These are phyloP conservation scores for Vespertilio murinus DNA, from an alignment of 2,797 vertebrate genomes.

Conservation along the genomic window DNA sequence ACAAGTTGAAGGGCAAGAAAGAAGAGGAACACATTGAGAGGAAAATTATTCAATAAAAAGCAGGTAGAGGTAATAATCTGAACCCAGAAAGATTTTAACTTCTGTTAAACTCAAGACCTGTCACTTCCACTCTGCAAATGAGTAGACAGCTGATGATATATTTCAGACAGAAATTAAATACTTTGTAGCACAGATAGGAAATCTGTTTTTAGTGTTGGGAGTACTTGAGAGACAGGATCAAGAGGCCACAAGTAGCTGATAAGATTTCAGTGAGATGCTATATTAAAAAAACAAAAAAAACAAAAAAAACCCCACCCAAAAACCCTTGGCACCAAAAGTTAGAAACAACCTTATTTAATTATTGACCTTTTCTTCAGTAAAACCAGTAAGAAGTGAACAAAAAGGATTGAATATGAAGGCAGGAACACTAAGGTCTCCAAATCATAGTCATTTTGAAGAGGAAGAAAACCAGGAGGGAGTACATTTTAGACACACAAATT, in stretches of 20 bases:
- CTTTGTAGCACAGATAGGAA: neutral
- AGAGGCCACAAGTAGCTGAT: neutral
- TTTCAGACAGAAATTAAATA: neutral
- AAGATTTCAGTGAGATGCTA: neutral
- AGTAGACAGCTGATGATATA: neutral
- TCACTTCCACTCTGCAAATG: neutral
- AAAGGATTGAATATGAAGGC: neutral
- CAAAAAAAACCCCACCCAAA: neutral
- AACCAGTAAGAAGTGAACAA: slow-evolving; percentile 10
- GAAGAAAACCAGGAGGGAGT: slow-evolving; percentile 17
- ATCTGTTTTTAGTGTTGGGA: neutral
- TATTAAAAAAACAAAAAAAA: neutral
- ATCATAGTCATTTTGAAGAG: neutral
- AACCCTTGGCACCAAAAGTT: neutral
- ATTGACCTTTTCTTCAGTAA: slow-evolving; percentile 2
- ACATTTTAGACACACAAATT: slow-evolving; percentile 16
- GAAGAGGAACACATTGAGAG: neutral
- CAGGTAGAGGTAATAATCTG: neutral
- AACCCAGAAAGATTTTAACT: slow-evolving; percentile 4
- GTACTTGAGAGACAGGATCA: neutral
- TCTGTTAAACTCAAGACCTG: neutral
- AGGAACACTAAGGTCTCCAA: neutral
- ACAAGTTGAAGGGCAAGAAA: slow-evolving; percentile 22
- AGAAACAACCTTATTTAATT: neutral
- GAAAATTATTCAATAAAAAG: slow-evolving; percentile 30